Evolutionary conservation across 2,113 vertebrate species (phyloP).

Genomic region (Zapornia atra): DNA sequence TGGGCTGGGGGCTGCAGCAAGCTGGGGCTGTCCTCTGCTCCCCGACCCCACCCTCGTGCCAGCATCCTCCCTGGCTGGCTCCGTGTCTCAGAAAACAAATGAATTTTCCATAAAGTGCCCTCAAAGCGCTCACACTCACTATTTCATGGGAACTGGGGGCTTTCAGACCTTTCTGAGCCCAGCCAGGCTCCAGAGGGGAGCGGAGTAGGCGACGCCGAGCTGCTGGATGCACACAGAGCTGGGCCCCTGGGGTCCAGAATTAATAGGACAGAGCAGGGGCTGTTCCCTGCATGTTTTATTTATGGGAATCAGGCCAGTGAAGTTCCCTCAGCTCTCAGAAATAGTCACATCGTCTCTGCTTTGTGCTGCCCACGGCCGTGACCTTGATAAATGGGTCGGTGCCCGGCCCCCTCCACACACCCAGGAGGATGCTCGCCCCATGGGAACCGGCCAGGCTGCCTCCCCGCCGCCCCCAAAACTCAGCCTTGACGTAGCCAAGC

Average conservation of each 20-base stretch:
- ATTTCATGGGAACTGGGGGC: neutral
- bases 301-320: constrained; percentile 68
- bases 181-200: neutral
- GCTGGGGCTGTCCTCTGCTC: neutral
- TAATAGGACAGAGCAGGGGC: constrained; percentile 68
- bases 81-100: neutral
- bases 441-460: neutral
- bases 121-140: neutral
- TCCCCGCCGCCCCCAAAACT: neutral
- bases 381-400: constrained; percentile 52
- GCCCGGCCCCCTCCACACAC: neutral
- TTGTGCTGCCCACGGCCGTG: constrained; percentile 21
- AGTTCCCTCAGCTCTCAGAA: constrained; percentile 53
- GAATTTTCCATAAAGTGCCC: neutral
- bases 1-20: neutral
- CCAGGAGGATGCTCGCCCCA: neutral
- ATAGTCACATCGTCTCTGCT: constrained; percentile 10
- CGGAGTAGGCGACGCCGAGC: neutral
- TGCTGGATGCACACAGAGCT: constrained; percentile 21
- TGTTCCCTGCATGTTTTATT: constrained; percentile 70
- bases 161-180: neutral
- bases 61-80: neutral
- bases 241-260: constrained; percentile 64
- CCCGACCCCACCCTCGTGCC: neutral
- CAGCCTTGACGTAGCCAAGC: neutral